Conservation (phyloP, 2,888 invertebrate genomes). For the Galeruca laticollis region DNA sequence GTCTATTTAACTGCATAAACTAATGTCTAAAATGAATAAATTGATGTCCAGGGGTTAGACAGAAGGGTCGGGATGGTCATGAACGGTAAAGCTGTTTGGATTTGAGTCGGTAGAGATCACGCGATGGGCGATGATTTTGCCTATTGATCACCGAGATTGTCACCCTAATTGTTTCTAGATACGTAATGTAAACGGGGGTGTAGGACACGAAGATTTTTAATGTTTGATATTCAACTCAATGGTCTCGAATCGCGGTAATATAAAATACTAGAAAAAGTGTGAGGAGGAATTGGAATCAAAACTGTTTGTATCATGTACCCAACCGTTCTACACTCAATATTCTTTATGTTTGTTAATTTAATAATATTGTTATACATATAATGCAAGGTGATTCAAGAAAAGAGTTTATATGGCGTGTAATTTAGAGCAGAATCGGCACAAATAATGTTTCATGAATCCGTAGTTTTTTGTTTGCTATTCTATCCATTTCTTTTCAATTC, state of each 20-base stretch:
- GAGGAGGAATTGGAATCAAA: no score
- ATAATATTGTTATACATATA: no score
- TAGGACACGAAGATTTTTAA: constrained; percentile 28
- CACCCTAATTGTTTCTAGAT: constrained; percentile 57
- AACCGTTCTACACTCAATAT: no score
- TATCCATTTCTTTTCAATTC: no score
- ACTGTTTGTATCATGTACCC: no score
- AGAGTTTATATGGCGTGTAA: no score
- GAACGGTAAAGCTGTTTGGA: constrained; percentile 49
- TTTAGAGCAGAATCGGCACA: no score
- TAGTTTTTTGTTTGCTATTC: no score
- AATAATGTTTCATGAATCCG: no score
- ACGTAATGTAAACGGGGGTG: constrained; percentile 43
- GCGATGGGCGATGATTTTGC: constrained; percentile 60
- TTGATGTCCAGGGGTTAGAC: constrained; percentile 27
- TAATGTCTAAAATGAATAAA: constrained; percentile 27
- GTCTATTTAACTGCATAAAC: constrained; percentile 12
- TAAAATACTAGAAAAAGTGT: no score
- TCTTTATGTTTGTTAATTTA: no score
- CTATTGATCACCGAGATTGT: constrained; percentile 63
- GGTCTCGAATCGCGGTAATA: background rate
- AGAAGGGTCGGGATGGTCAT: constrained; percentile 20
- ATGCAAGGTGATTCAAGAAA: no score
- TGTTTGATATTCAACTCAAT: background rate
- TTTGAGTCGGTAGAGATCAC: constrained; percentile 50